These are phyloP conservation scores for Drosophila paulistorum DNA, from an alignment of 1,140 invertebrate species.

Conservation along the genomic window DNA sequence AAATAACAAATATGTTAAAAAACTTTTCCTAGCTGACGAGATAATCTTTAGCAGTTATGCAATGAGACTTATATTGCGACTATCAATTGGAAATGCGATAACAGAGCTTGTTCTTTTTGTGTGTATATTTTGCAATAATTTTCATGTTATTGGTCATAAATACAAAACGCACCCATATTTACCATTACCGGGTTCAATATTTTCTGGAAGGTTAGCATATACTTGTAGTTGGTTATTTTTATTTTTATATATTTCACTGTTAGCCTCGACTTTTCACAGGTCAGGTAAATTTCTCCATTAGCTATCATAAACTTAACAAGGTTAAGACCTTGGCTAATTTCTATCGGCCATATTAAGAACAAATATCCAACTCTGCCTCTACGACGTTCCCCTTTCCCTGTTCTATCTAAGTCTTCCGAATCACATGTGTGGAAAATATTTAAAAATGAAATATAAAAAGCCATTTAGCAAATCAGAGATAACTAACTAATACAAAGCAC, in stretches of 20 bases:
- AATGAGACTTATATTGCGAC: not conserved
- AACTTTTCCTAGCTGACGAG: conserved; percentile 5
- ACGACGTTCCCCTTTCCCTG: conserved; percentile 36
- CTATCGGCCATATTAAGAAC: conserved; percentile 13
- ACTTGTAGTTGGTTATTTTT: conserved; percentile 8
- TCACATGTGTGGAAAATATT: not conserved
- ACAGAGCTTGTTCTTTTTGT: not conserved
- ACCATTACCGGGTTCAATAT: conserved; percentile 19
- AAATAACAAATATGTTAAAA: conserved; percentile 8
- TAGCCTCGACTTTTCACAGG: conserved; percentile 51
- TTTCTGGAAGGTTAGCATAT: conserved; percentile 26
- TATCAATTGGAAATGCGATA: conserved; percentile 1
- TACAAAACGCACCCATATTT: conserved; percentile 30
- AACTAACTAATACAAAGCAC: conserved; percentile 16
- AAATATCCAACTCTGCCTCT: conserved; percentile 19
- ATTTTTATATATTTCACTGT: conserved; percentile 24
- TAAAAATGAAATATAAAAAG: not conserved
- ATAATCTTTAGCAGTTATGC: conserved; percentile 3
- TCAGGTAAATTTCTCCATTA: conserved; percentile 41
- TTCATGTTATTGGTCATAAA: not conserved
- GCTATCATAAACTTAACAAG: conserved; percentile 33
- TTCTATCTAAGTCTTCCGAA: too few species aligned
- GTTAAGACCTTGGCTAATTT: conserved; percentile 50
- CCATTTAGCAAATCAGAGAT: not conserved
- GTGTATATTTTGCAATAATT: conserved; percentile 9